Evolutionary conservation across 2,113 vertebrate genomes (phyloP), one percentile per base, ranked within the genome.

Genomic region (Strix aluco): DNA sequence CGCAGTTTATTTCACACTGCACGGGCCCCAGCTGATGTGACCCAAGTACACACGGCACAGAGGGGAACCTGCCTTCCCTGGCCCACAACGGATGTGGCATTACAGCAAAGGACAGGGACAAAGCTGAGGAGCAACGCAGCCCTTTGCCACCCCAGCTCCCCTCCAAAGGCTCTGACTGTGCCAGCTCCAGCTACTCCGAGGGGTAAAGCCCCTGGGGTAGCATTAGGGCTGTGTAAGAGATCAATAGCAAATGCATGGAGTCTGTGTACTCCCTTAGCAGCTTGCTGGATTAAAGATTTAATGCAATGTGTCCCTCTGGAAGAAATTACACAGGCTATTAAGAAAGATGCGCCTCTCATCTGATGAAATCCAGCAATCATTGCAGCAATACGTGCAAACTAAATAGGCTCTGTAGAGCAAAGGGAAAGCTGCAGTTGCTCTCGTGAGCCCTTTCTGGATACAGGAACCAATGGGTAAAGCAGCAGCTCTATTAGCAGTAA

Each of bases 271-370:
- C 96, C 79, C 92, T 40, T 10, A 84, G 88, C 92, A 94, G 84
- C 86, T 91, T 44, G 91, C 83, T 74, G 78, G 67, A 91, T 94
- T 82, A 92, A 92, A 91, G 93, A 90, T 88, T 67, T 72, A 91
- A 88, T 22, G 74, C 59, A 70, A 30, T 19, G 54, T 11, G 44
- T 94, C 95, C 89, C 95, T 69, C 73, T 30, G 89, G 86, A 94
- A 94, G 90, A 88, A 83, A 89, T 92, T 90, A 96, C 72, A 67
- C 38, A 74, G 79, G 63, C 96, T 88, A 65, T 95, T 95, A 89
- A 62, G 95, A 81, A 79, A 92, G 91, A 91, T 46, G 81, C 0
- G 11, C 69, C 51, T 77, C 81, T 80, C 51, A 8, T 70, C 81
- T 84, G 91, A 86, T 96, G 88, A 94, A 77, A 96, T 14, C 62